phyloP scores from a whole-genome alignment of 2,113 vertebrate genomes.

The Melanerpes formicivorus region DNA sequence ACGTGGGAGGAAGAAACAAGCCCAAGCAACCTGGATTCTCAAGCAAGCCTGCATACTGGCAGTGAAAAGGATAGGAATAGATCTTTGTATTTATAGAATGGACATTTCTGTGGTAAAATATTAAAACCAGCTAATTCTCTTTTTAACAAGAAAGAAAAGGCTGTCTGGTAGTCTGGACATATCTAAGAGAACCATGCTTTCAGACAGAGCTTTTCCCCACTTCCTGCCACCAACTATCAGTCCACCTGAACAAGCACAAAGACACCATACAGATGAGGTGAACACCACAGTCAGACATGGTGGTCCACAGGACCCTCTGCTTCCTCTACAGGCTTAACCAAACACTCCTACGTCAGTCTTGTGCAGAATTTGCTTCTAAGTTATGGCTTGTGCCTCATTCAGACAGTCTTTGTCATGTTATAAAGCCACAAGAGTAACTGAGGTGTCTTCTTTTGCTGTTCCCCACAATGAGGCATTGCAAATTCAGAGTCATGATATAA shows the following conservation, averaged over 20 bases:
- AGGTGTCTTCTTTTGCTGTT: background rate
- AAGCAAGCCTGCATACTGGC: background rate
- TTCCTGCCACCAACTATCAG: background rate
- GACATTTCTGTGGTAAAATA: background rate
- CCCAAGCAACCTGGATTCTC: background rate
- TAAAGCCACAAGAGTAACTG: background rate
- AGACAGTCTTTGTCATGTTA: background rate
- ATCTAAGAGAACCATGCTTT: background rate
- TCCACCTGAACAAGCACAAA: background rate
- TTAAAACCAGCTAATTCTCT: background rate
- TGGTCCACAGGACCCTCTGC: background rate
- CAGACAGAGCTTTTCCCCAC: background rate
- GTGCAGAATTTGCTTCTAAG: background rate
- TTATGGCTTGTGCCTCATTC: accelerated
- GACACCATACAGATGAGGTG: background rate
- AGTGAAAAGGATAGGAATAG: background rate
- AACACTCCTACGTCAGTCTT: background rate
- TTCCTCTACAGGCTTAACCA: background rate
- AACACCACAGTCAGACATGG: background rate
- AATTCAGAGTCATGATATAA: background rate
- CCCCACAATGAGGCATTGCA: background rate
- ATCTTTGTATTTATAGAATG: background rate
- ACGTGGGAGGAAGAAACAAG: background rate
- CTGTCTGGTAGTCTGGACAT: background rate
- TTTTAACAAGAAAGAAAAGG: background rate